Base-by-base conservation (phyloP, 2,797 vertebrate genomes). In the Onychomys leucogaster region DNA sequence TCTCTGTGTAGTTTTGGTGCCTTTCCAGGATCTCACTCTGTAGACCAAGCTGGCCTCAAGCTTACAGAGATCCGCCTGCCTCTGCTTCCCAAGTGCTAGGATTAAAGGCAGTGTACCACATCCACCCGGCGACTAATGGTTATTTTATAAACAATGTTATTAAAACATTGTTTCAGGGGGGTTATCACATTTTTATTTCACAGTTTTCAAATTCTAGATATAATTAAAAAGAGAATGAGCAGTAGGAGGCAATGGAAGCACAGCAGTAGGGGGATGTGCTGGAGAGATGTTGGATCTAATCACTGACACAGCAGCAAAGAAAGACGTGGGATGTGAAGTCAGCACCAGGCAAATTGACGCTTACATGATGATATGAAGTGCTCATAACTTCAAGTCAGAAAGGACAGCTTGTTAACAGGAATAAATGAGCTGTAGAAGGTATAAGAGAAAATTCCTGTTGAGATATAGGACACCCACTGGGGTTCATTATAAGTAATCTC, bases 241-340 rank as follows among this genome's bases (percentile, higher is more conserved):
- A 67, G 65, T 14, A 67, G 14, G 32, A 67, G 5, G 32, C 13
- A 67, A 34, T 34, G 32, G 32, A 67, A 67, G 65, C 32, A 32
- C 6, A 5, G 34, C 5, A 67, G 32, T 16, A 7, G 13, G 6
- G 2, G 14, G 32, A 6, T 14, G 32, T 34, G 5, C 32, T 1
- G 59, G 32, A 16, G 65, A 67, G 65, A 67, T 2, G 32, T 32
- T 16, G 65, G 32, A 34, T 34, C 13, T 67, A 14, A 16, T 67
- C 34, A 34, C 13, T 67, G 65, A 16, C 65, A 67, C 32, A 67
- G 32, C 32, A 67, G 65, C 32, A 67, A 67, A 34, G 32, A 67
- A 67, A 67, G 29, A 32, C 67, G 5, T 12, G 29, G 32, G 65
- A 29, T 67, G 32, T 67, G 32, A 34, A 2, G 13, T 67, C 65